Base-by-base conservation (phyloP, 1,140 invertebrate species). In the Danaus melanippus region DNA sequence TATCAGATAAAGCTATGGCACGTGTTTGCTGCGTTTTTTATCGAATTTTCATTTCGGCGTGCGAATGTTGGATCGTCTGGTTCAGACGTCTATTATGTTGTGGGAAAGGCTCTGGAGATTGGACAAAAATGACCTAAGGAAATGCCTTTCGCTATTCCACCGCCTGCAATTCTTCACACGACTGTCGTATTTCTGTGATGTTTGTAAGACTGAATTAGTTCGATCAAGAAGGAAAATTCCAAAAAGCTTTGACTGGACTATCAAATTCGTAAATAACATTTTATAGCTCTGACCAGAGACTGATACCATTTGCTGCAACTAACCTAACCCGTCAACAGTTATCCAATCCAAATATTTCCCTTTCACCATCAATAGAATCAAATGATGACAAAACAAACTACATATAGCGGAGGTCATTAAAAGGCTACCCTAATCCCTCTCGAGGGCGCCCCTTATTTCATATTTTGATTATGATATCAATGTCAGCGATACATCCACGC, bases 401-500 rank as follows among this genome's bases (percentile, higher is more conserved):
- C 75, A 71, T 77, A 68, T 65, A 61, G 73, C 69, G 70, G 74
- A 78, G 71, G 72, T 70, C 64, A 78, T 79, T 77, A 69, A 71
- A 69, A 81, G 76, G 74, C 72, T 79, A 79, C 56, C 67, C 58
- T 62, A 70, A 66, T 73, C 74, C 71, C 66, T 53, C 57, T 71
- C 64, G 47, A 67, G 69, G 66, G 67, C 62, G 49, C 47, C 69
- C 74, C 73, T 56, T 66, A 83, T 75, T 76, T 83, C 80, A 86
- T 86, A 86, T 86, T 86, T 84, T 80, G 83, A 86, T 86, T 84
- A 84, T 80, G 74, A 84, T 84, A 84, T 86, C 79, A 84, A 75
- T 79, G 80, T 78, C 79, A 66, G 68, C 70, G 71, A 75, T 64
- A 68, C 67, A 56, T 56, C 64, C 21, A 60, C 58, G 55, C 67